Evolutionary conservation across 2,888 invertebrate species (phyloP), one percentile per base, ranked within the genome.

Genomic region (Lycophotia porphyrea): DNA sequence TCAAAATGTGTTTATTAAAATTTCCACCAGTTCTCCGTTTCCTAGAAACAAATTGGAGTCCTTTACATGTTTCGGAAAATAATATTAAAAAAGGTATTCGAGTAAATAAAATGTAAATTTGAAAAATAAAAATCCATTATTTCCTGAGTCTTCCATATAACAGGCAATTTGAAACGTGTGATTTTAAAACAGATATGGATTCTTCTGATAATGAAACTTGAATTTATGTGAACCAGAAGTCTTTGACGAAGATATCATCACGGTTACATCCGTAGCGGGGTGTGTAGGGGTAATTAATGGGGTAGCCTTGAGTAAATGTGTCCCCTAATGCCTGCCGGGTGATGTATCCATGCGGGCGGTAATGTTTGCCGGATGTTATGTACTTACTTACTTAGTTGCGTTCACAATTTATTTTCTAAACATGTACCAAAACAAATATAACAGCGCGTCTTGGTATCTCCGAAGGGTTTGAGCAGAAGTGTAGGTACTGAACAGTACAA

Each of bases 271-370:
- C 78, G 70, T 27, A 15, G 27, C 34, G 44, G 58, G 60, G 72
- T 71, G 61, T 80, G 71, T 80, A 69, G 85, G 55, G 52, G 49
- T 83, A 82, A 83, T 85, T 74, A 82, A 83, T 85, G 83, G 77
- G 55, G 83, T 47, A 78, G 83, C 31, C 47, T 78, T 78, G 78
- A 77, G 71, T 71, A 78, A 85, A 83, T 83, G 85, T 74, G 83
- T 71, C 68, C 66, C 49, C 61, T 82, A 85, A 85, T 85, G 83
- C 71, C 39, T 71, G 42, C 34, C 52, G 27, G 70, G 68, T 61
- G 78, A 82, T 82, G 78, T 85, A 85, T 82, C 67, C 70, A 36
- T 76, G 71, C 15, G 65, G 69, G 31, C 24, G 39, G 71, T 83
- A 77, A 83, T 83, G 73, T 74, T 78, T 39, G 78, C 67, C 68